A percentile compares a stretch with the other conserved stretches of the same genome.
Evolutionary conservation across 2,797 vertebrate species (phyloP).

Genomic region (Acipenser oxyrinchus): DNA sequence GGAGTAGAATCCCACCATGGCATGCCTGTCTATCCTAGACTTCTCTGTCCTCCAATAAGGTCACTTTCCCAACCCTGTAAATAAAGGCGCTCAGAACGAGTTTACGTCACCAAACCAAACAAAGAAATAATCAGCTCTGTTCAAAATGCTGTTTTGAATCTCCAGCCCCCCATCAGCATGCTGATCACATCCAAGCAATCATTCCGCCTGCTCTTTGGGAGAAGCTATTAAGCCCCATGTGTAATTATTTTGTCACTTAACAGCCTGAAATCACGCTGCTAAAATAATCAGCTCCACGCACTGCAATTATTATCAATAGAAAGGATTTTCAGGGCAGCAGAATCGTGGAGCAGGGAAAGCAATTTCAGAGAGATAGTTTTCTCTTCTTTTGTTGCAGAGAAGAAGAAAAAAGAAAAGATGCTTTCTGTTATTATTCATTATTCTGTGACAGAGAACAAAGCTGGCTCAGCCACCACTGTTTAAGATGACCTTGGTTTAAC

Average conservation of each 20-base stretch:
- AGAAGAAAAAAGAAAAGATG: slow-evolving; percentile 16
- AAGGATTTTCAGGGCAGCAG: slow-evolving; percentile 28
- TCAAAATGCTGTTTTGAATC: slow-evolving; percentile 22
- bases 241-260: slow-evolving; percentile 66
- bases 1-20: too few relatives aligned
- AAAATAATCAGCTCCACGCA: slow-evolving; percentile 37
- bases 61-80: slow-evolving; percentile 30
- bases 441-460: slow-evolving; percentile 23
- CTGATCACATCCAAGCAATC: slow-evolving; percentile 48
- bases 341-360: slow-evolving; percentile 26
- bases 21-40: slow-evolving; percentile 29
- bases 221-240: slow-evolving; percentile 36
- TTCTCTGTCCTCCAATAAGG: slow-evolving; percentile 44
- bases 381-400: slow-evolving; percentile 18
- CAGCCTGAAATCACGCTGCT: slow-evolving; percentile 37
- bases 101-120: slow-evolving; percentile 30
- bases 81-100: slow-evolving; percentile 34
- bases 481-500: too few relatives aligned
- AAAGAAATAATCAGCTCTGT: slow-evolving; percentile 36
- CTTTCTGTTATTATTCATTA: slow-evolving; percentile 31
- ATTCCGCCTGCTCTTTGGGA: slow-evolving; percentile 34
- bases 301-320: slow-evolving; percentile 43
- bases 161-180: slow-evolving; percentile 44
- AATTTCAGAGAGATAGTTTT: slow-evolving; percentile 35
- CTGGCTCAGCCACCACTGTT: slow-evolving; percentile 14